Evolutionary conservation across 2,888 invertebrate genomes (phyloP).

Genomic region (Crocallis elinguaria): DNA sequence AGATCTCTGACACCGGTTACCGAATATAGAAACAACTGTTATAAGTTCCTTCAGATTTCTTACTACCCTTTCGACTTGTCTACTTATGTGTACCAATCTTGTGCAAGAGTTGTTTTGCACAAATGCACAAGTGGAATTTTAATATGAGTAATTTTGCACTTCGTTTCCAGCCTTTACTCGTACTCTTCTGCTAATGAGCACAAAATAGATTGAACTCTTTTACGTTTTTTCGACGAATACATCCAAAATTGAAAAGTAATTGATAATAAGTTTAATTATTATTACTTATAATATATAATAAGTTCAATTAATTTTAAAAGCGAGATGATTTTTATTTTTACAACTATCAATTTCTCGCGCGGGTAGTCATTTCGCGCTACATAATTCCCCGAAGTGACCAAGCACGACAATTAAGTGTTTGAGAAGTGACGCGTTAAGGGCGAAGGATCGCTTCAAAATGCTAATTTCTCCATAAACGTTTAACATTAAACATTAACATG

Average conservation of each 20-base stretch:
- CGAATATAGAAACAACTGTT: neutral
- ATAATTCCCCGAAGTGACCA: conserved; percentile 45
- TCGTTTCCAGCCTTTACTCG: conserved; percentile 1
- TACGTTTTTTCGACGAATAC: conserved; percentile 10
- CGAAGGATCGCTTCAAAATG: conserved; percentile 58
- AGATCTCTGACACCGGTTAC: neutral
- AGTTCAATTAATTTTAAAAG: conserved; percentile 29
- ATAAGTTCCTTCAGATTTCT: neutral
- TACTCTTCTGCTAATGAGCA: conserved; percentile 9
- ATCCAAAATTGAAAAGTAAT: conserved; percentile 6
- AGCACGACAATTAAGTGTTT: conserved; percentile 52
- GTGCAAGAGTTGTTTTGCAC: neutral
- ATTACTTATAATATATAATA: too few relatives aligned
- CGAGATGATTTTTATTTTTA: conserved; percentile 29
- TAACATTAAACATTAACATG: conserved; percentile 62
- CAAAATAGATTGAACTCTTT: conserved; percentile 16
- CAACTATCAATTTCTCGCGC: conserved; percentile 29
- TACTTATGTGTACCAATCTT: neutral
- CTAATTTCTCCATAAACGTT: conserved; percentile 63
- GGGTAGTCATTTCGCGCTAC: conserved; percentile 42
- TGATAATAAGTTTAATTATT: too few relatives aligned
- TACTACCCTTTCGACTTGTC: neutral
- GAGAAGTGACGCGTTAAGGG: conserved; percentile 56
- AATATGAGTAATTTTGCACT: conserved; percentile 1
- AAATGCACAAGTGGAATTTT: neutral